Percentiles rank a stretch among this genome's conserved stretches.
Conservation (phyloP, 2,113 vertebrate species). For the Neolamprologus fasciatus region DNA sequence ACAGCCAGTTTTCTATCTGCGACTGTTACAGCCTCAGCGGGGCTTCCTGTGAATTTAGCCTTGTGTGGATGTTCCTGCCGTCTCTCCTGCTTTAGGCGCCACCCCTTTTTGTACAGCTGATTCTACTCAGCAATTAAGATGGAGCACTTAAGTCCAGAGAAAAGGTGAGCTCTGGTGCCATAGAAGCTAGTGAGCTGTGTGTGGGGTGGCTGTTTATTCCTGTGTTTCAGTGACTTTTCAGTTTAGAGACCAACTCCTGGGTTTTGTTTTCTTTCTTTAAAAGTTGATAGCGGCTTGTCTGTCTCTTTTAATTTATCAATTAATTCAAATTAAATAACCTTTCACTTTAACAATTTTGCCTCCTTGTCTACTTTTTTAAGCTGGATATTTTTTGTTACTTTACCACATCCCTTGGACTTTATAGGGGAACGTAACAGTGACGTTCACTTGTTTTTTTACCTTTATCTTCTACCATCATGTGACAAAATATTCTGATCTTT, state of each 20-base stretch:
- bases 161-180: rapidly evolving
- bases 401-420: background rate
- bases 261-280: background rate
- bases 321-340: background rate
- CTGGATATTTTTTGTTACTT: background rate
- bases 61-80: background rate
- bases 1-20: background rate
- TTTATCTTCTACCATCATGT: background rate
- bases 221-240: background rate
- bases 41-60: background rate
- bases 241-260: rapidly evolving
- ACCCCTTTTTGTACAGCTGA: background rate
- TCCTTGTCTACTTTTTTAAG: background rate
- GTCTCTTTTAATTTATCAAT: background rate
- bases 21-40: background rate
- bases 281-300: rapidly evolving
- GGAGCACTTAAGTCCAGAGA: background rate
- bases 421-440: rapidly evolving
- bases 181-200: rapidly evolving
- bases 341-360: background rate
- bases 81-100: background rate
- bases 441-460: background rate
- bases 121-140: background rate
- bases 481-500: background rate
- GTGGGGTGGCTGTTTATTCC: background rate